Evolutionary conservation across 2,888 invertebrate species (phyloP), one percentile per base, ranked within the genome.

Genomic region (Caenorhabditis sp.): DNA sequence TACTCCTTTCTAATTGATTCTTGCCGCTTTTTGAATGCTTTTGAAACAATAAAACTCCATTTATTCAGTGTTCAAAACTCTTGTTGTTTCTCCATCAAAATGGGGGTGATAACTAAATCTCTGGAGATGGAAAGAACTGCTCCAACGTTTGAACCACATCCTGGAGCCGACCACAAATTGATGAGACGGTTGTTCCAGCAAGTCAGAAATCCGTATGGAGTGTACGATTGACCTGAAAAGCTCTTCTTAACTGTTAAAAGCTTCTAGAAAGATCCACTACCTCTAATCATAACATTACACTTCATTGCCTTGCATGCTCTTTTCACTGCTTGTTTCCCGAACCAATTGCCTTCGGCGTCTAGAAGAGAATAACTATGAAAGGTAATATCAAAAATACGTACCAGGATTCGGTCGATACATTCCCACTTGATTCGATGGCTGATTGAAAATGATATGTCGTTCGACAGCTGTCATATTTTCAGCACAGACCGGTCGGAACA

Each of bases 91-190:
- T 77, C 54, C 86, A 86, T 82, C 10, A 83, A 51, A 64, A 86
- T 69, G 14, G 86, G 86, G 1, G 82, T 83, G 6, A 86, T 75
- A 3, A 51, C 56, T 49, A 83, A 35, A n/a, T 70, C 58, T 22
- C 31, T 73, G 8, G 84, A 77, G 41, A 86, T 70, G 8, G 22
- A 47, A 35, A 86, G 64, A 38, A 86, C 79, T 2, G 86, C 86
- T 6, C 83, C 86, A 16, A 31, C 74, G 28, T 75, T 59, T 0
- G 73, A 59, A 10, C 80, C 82, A 16, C 66, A 38, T 41, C 75
- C 75, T 4, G 86, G 81, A 14, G 86, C 80, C 0, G 85, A 85
- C 87, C 87, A 87, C 28, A 87, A 38, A 12, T 77, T 80, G 54
- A 87, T 68, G 0, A 87, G 70, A 3, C 81, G 68, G 28, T 85